Conservation (phyloP, 2,888 invertebrate species). For the Meganola albula region DNA sequence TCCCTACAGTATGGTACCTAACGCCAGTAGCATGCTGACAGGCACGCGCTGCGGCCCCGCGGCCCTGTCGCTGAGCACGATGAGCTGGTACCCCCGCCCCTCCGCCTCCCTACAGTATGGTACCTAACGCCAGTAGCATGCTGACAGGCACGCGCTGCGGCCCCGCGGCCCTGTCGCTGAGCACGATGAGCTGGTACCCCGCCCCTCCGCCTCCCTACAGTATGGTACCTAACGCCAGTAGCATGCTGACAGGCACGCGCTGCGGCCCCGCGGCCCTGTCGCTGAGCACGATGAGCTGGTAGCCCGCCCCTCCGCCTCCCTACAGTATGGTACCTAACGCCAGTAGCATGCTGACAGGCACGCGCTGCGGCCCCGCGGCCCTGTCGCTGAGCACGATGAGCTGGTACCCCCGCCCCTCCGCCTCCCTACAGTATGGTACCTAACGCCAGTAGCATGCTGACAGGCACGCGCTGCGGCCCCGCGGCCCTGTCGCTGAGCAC, state of each 20-base stretch:
- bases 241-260: not conserved
- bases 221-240: not conserved
- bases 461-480: not conserved
- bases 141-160: not conserved
- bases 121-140: conserved; percentile 81
- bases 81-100: not conserved
- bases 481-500: not conserved
- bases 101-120: not conserved
- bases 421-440: not conserved
- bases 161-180: not conserved
- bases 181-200: not conserved
- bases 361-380: not conserved
- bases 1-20: conserved; percentile 77
- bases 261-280: not conserved
- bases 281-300: not conserved
- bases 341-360: not conserved
- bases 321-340: not conserved
- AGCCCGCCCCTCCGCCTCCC: not conserved
- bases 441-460: not conserved
- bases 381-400: not conserved
- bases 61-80: conserved; percentile 81
- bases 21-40: conserved; percentile 85
- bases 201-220: not conserved
- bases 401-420: not conserved
- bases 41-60: conserved; percentile 80